Base-by-base conservation (phyloP, 2,797 vertebrate genomes). In the Podarcis siculus region DNA sequence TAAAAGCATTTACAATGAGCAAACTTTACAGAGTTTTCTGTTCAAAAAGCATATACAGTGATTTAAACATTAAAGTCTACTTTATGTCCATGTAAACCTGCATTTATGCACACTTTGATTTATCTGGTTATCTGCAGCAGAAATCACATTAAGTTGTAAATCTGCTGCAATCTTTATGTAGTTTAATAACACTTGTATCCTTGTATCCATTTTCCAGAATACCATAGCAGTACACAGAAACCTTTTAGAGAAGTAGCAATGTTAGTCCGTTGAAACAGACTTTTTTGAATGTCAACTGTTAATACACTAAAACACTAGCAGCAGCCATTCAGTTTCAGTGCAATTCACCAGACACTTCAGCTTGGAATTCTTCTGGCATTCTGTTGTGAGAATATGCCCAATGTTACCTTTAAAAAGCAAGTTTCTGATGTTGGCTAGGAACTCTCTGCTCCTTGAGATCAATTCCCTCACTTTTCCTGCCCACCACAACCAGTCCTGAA, bases 21-120 rank as follows among this genome's bases (percentile, higher is more conserved):
- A 35, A 92, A 49, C 86, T 91, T 92, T 79, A 87, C 81, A 86
- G 78, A 90, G 76, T 73, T 39, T 89, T 81, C 87, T 81, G 45
- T 27, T 82, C 81, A 85, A 39, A 67, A 82, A 90, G 87, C 79
- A 87, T 1, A 21, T 84, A 87, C 66, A 78, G 75, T 39, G 90
- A 72, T 21, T 61, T 89, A 80, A 69, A 77, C 66, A 87, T 76
- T 87, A 86, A 5, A 87, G 55, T 0, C 0, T 1, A 55, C 25
- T 8, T 1, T 12, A 10, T 13, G 13, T 1, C 64, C 55, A 83
- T 66, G 55, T 2, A 86, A 86, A 39, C 21, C 15, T 66, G 45
- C 32, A 30, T 55, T 76, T 42, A 58, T 49, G 35, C 25, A 27
- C 12, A 1, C 27, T 86, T 37, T 23, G 78, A 72, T 87, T n/a